These are phyloP conservation scores for Netelia fuscicornis DNA, from an alignment of 2,888 invertebrate genomes.

Conservation along the genomic window DNA sequence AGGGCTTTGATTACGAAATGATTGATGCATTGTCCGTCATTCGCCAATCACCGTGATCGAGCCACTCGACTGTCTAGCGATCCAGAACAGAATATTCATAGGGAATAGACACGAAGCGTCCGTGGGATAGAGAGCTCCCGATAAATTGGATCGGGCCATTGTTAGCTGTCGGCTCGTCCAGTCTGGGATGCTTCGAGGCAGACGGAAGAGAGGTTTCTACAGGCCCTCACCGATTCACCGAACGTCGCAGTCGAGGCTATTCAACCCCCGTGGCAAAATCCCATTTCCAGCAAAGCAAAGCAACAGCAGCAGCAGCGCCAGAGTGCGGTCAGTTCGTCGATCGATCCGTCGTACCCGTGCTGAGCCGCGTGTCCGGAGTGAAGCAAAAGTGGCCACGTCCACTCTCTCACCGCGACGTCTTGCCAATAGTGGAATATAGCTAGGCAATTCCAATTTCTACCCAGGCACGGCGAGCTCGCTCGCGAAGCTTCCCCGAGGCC, in stretches of 20 bases:
- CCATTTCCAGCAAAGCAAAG: constrained; percentile 11
- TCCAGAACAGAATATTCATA: constrained; percentile 34
- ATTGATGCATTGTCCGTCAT: constrained; percentile 43
- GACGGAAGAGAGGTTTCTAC: too few relatives aligned
- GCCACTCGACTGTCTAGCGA: constrained; percentile 22
- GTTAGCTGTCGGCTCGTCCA: neutral
- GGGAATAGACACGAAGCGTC: constrained; percentile 2
- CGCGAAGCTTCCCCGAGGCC: neutral
- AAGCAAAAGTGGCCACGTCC: constrained; percentile 6
- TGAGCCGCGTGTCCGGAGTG: neutral
- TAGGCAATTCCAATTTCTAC: neutral
- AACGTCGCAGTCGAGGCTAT: constrained; percentile 16
- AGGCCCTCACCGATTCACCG: neutral
- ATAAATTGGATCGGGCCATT: constrained; percentile 42
- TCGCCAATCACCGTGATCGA: constrained; percentile 9
- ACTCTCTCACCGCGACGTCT: constrained; percentile 9
- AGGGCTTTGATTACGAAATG: constrained; percentile 28
- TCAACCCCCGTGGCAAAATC: constrained; percentile 4
- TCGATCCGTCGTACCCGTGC: constrained; percentile 11
- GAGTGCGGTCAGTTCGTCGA: neutral
- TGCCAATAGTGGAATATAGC: neutral
- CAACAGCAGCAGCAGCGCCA: neutral
- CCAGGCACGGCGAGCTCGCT: neutral
- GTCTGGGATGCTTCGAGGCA: constrained; percentile 8
- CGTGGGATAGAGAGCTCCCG: constrained; percentile 3